phyloP scores from a whole-genome alignment of 2,888 invertebrate genomes.

The Drosophila borealis region DNA sequence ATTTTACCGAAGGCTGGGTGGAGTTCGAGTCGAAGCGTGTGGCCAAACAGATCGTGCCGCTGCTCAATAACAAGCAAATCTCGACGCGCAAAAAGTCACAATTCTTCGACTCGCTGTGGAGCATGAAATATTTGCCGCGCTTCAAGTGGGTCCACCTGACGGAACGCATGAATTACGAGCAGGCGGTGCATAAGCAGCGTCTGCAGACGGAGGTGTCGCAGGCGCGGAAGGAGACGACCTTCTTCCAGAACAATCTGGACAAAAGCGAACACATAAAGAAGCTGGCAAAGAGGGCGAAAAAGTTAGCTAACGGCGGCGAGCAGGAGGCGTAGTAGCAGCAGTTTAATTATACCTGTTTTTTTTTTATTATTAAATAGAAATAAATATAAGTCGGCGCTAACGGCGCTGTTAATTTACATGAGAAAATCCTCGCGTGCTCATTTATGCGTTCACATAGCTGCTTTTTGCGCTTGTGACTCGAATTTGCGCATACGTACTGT shows the following conservation, averaged over 20 bases:
- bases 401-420: slow-evolving; percentile 21
- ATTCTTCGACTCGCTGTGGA: slow-evolving; percentile 97
- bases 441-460: slow-evolving; percentile 4
- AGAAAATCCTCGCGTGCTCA: neutral
- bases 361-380: slow-evolving; percentile 19
- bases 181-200: slow-evolving; percentile 94
- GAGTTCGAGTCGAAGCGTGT: slow-evolving; percentile 95
- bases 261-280: slow-evolving; percentile 89
- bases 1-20: slow-evolving; percentile 97
- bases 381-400: slow-evolving; percentile 34
- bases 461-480: slow-evolving; percentile 18
- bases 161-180: slow-evolving; percentile 96
- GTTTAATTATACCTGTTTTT: neutral
- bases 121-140: slow-evolving; percentile 96
- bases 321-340: slow-evolving; percentile 17
- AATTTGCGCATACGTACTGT: slow-evolving; percentile 24
- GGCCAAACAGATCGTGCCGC: slow-evolving; percentile 93
- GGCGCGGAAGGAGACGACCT: slow-evolving; percentile 95
- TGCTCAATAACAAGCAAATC: slow-evolving; percentile 94
- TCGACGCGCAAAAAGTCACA: slow-evolving; percentile 93
- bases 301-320: slow-evolving; percentile 17
- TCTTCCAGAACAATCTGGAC: slow-evolving; percentile 93
- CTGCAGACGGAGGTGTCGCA: slow-evolving; percentile 94
- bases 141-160: slow-evolving; percentile 99
- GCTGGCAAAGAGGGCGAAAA: slow-evolving; percentile 74